Conservation (phyloP, 2,888 invertebrate species). For the Drosophila putrida region DNA sequence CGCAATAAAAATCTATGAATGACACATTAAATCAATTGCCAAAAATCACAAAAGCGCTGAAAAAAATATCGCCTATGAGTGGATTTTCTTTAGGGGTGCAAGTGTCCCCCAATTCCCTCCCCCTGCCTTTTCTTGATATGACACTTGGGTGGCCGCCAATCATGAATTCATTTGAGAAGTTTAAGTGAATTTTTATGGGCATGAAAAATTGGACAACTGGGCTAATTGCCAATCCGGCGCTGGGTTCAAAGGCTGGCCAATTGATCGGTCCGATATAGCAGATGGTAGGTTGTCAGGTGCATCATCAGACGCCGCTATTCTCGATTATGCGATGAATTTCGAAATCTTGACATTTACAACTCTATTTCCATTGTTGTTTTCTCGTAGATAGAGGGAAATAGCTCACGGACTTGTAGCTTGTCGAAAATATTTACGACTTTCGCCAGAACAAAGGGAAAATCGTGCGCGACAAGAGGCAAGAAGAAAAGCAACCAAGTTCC, state of each 20-base stretch:
- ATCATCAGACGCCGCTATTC: slow-evolving; percentile 25
- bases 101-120: not conserved
- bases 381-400: slow-evolving; percentile 31
- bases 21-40: slow-evolving; percentile 86
- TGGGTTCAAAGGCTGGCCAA: slow-evolving; percentile 46
- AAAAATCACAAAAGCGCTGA: slow-evolving; percentile 82
- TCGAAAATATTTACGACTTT: slow-evolving; percentile 77
- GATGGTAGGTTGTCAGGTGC: slow-evolving; percentile 56
- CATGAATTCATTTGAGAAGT: slow-evolving; percentile 66
- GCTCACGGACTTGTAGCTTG: slow-evolving; percentile 42
- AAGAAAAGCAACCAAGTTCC: slow-evolving; percentile 71
- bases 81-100: slow-evolving; percentile 42
- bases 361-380: slow-evolving; percentile 61
- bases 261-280: slow-evolving; percentile 15
- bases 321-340: slow-evolving; percentile 73
- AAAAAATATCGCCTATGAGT: slow-evolving; percentile 61
- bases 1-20: slow-evolving; percentile 86
- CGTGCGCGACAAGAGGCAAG: slow-evolving; percentile 23
- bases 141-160: slow-evolving; percentile 56
- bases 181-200: slow-evolving; percentile 74
- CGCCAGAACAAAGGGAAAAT: slow-evolving; percentile 65
- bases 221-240: slow-evolving; percentile 56
- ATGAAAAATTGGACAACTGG: slow-evolving; percentile 70
- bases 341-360: slow-evolving; percentile 78
- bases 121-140: slow-evolving; percentile 4